Conservation (phyloP, 2,888 invertebrate species). For the Ommatoiulus sabulosus region DNA sequence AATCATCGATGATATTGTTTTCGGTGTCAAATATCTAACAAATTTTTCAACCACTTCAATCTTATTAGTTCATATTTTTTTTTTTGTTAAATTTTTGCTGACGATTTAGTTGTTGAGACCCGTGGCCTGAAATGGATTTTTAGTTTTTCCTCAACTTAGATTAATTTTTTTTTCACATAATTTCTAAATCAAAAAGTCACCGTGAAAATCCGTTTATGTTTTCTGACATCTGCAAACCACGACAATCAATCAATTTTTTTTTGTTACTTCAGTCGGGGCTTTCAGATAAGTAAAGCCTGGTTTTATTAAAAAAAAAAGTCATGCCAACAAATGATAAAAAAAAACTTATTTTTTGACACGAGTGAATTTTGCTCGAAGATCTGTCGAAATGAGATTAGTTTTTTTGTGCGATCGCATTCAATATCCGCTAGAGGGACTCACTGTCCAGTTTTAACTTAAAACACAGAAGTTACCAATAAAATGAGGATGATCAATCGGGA, state of each 20-base stretch:
- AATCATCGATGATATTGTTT: not conserved
- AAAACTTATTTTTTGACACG: not conserved
- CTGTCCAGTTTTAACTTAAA: too few species aligned
- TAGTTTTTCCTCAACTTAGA: not conserved
- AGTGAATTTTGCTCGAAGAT: not conserved
- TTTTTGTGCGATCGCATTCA: not conserved
- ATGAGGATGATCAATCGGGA: too few species aligned
- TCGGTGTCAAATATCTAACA: not conserved
- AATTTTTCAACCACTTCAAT: not conserved
- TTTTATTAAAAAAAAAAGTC: slow-evolving; percentile 11
- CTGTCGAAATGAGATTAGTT: not conserved
- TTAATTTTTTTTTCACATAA: not conserved
- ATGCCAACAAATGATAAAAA: not conserved
- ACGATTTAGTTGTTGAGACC: too few species aligned
- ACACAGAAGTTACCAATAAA: too few species aligned
- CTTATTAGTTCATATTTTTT: not conserved
- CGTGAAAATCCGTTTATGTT: slow-evolving; percentile 13
- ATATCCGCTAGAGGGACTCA: not conserved
- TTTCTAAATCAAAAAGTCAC: slow-evolving; percentile 25
- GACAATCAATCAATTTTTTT: slow-evolving; percentile 32
- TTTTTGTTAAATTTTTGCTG: not conserved
- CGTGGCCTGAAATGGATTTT: too few species aligned
- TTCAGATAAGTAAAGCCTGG: not conserved
- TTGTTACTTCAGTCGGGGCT: not conserved
- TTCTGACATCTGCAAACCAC: slow-evolving; percentile 7